phyloP scores from a whole-genome alignment of 2,888 invertebrate genomes.

The Himalopsyche japonica region DNA sequence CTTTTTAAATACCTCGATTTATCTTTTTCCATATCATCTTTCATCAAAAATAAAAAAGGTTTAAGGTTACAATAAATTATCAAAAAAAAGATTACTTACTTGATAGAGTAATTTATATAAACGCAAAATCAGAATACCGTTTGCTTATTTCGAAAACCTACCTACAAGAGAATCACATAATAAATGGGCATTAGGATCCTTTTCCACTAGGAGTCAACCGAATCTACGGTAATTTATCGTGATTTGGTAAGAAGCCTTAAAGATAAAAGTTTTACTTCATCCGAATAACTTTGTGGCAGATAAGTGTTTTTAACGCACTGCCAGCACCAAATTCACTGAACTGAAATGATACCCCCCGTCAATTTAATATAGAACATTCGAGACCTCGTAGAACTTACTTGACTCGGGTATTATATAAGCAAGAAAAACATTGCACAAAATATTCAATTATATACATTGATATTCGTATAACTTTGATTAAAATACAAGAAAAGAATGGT shows the following conservation, averaged over 20 bases:
- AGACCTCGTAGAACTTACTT: not conserved
- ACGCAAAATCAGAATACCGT: not conserved
- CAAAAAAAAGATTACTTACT: not conserved
- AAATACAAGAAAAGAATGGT: too few relatives aligned
- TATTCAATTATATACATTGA: not conserved
- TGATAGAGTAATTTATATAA: not conserved
- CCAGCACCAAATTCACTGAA: constrained; percentile 19
- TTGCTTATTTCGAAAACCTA: not conserved
- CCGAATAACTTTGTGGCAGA: constrained; percentile 19
- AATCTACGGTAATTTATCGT: constrained; percentile 22
- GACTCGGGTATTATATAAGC: not conserved
- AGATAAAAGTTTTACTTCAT: constrained; percentile 13
- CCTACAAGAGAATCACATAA: not conserved
- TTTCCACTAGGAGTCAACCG: not conserved
- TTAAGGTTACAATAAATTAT: not conserved
- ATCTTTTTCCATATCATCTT: too few relatives aligned
- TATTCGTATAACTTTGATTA: too few relatives aligned
- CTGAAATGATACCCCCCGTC: constrained; percentile 16
- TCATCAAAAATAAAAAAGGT: too few relatives aligned
- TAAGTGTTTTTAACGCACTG: constrained; percentile 30
- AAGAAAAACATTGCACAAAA: not conserved
- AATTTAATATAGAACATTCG: not conserved
- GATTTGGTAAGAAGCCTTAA: constrained; percentile 14
- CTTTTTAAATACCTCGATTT: too few relatives aligned
- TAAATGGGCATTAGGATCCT: not conserved